These are phyloP conservation scores for Trichonephila clavata DNA, from an alignment of 1,140 invertebrate genomes.

Conservation along the genomic window DNA sequence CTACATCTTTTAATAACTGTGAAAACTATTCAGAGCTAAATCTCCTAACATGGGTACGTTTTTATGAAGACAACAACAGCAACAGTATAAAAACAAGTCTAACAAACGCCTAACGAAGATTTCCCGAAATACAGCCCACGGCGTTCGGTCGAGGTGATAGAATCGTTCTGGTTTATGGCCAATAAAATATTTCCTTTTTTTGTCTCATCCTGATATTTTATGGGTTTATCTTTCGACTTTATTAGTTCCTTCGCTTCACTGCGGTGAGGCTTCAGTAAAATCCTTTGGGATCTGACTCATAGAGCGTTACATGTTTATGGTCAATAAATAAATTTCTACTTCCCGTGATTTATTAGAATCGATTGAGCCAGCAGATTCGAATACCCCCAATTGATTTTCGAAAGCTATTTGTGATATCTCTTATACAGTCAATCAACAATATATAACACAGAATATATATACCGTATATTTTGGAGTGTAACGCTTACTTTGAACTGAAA, in stretches of 20 bases:
- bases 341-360: background rate
- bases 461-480: too few relatives aligned
- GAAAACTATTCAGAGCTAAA: too few relatives aligned
- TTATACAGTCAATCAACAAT: too few relatives aligned
- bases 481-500: too few relatives aligned
- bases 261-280: background rate
- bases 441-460: too few relatives aligned
- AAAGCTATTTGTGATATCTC: too few relatives aligned
- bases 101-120: background rate
- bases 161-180: background rate
- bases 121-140: background rate
- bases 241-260: background rate
- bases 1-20: too few relatives aligned
- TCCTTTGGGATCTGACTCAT: background rate
- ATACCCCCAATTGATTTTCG: too few relatives aligned
- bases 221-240: background rate
- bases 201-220: conserved; percentile 12
- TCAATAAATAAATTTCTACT: background rate
- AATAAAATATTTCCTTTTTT: conserved; percentile 23
- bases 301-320: background rate
- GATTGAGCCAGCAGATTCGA: too few relatives aligned
- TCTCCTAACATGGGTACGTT: too few relatives aligned
- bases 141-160: background rate
- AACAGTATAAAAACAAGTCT: too few relatives aligned
- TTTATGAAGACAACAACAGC: too few relatives aligned